A percentile compares a stretch with the other conserved stretches of the same genome.
Conservation (phyloP, 1,140 invertebrate genomes). For the Solen grandis region DNA sequence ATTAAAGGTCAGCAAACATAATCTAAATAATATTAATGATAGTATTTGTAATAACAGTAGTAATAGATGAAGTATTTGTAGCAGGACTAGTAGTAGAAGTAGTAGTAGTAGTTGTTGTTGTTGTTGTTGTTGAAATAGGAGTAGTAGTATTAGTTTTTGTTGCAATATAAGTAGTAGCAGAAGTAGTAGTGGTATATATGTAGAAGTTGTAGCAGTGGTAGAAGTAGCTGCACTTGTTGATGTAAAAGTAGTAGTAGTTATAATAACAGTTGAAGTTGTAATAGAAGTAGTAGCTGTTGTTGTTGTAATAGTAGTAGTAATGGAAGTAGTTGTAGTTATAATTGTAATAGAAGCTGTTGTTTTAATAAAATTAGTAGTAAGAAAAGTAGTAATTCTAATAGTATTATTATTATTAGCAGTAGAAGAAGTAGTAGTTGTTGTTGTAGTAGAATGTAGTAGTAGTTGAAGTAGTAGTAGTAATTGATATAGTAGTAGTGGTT, state of each 20-base stretch:
- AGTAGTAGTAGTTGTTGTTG: constrained; percentile 11
- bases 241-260: constrained; percentile 6
- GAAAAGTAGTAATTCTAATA: neutral
- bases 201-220: constrained; percentile 10
- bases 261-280: neutral
- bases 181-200: neutral
- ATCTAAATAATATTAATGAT: neutral
- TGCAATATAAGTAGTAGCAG: neutral
- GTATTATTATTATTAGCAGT: neutral
- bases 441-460: neutral
- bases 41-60: neutral
- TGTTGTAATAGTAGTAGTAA: neutral
- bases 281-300: neutral
- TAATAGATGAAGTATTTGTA: constrained; percentile 1
- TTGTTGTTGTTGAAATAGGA: neutral
- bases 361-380: constrained; percentile 2
- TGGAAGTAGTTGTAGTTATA: neutral
- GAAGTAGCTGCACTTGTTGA: neutral
- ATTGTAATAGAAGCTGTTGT: neutral
- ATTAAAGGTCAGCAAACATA: no score
- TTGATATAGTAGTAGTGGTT: constrained; percentile 5
- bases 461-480: constrained; percentile 11
- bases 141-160: constrained; percentile 11
- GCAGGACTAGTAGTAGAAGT: constrained; percentile 4
- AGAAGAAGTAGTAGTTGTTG: neutral